A percentile compares a stretch with the other conserved stretches of the same genome.
These are phyloP conservation scores for Grapholita molesta DNA, from an alignment of 1,140 invertebrate genomes.

Conservation along the genomic window DNA sequence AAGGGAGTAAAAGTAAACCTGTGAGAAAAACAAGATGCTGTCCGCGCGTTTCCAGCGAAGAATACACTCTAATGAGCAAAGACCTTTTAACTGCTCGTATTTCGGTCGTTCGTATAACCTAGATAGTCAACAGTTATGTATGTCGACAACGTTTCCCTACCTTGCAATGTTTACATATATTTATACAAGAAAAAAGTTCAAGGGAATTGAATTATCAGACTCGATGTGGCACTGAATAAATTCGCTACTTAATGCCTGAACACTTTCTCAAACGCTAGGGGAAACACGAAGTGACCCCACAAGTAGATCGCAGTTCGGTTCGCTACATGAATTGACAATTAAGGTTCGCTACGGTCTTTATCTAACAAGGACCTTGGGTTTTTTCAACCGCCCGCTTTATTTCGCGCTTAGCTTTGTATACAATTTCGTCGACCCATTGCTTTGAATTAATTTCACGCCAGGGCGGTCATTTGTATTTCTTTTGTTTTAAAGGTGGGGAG, in stretches of 20 bases:
- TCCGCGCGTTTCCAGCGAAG: neutral
- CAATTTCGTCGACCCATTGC: conserved; percentile 54
- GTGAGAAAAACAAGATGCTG: conserved; percentile 15
- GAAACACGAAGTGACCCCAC: conserved; percentile 9
- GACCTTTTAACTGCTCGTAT: conserved; percentile 13
- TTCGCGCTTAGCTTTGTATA: conserved; percentile 57
- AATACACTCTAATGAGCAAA: conserved; percentile 7
- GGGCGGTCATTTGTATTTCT: conserved; percentile 54
- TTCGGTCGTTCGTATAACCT: neutral
- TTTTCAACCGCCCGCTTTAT: conserved; percentile 49
- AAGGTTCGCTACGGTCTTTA: conserved; percentile 41
- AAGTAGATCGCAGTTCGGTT: conserved; percentile 15
- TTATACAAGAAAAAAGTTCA: conserved; percentile 1
- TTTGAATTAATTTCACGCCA: conserved; percentile 61
- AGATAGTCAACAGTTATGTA: neutral
- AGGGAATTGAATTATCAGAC: neutral
- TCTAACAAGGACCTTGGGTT: conserved; percentile 49
- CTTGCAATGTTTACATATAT: neutral
- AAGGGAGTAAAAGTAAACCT: conserved; percentile 9
- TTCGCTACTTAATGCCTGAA: neutral
- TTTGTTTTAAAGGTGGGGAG: conserved; percentile 49
- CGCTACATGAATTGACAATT: conserved; percentile 18
- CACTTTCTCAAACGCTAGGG: neutral
- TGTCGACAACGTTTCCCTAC: neutral
- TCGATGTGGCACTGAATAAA: neutral